Conservation (phyloP, 2,888 invertebrate genomes). For the Adelphocoris suturalis region DNA sequence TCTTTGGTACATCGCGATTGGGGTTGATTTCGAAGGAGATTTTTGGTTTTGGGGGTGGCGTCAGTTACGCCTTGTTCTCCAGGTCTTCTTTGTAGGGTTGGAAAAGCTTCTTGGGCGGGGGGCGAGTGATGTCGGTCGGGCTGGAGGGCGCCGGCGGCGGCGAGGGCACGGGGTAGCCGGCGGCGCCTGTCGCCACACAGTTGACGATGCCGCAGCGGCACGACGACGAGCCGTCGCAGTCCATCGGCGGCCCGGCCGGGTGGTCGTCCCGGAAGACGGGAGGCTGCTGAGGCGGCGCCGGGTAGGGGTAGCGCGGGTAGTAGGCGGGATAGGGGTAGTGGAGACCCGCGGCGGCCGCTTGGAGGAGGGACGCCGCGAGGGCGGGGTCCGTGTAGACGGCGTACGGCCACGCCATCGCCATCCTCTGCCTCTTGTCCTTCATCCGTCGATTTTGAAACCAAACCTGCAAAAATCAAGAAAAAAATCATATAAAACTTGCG, state of each 20-base stretch:
- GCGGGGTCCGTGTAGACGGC: conserved; percentile 96
- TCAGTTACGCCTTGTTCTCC: conserved; percentile 61
- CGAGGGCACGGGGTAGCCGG: conserved; percentile 71
- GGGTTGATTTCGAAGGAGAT: neutral
- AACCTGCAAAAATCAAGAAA: conserved; percentile 82
- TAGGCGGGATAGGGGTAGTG: conserved; percentile 80
- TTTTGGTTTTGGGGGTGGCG: neutral
- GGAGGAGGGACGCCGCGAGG: conserved; percentile 93
- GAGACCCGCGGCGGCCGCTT: conserved; percentile 90
- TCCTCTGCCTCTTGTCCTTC: conserved; percentile 98
- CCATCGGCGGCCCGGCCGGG: conserved; percentile 74
- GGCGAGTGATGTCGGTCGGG: conserved; percentile 77
- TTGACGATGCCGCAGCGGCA: conserved; percentile 79
- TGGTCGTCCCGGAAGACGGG: conserved; percentile 77
- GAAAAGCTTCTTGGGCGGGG: conserved; percentile 82
- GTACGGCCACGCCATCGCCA: conserved; percentile 97
- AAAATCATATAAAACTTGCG: conserved; percentile 7
- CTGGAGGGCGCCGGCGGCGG: conserved; percentile 78
- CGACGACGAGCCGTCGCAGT: conserved; percentile 77
- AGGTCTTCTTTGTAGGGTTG: conserved; percentile 86
- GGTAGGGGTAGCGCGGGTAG: conserved; percentile 75
- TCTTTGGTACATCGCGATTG: conserved; percentile 61
- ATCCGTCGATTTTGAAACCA: conserved; percentile 99
- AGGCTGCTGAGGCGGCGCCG: conserved; percentile 79
- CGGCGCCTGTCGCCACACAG: conserved; percentile 70